A percentile compares a stretch with the other conserved stretches of the same genome.
Evolutionary conservation across 2,888 invertebrate species (phyloP).

Genomic region (Sympetrum striolatum): DNA sequence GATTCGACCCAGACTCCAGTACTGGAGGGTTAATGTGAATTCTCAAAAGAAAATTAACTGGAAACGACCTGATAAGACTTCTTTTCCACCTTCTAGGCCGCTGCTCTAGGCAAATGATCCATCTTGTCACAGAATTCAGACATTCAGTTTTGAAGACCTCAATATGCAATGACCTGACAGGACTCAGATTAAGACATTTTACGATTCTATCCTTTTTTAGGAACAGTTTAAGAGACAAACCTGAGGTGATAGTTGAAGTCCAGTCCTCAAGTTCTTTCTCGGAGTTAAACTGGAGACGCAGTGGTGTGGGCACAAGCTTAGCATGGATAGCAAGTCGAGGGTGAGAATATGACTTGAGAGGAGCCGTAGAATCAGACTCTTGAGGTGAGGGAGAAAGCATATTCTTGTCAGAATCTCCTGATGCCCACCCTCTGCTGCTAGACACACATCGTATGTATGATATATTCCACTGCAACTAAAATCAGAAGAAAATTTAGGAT

Average conservation of each 20-base stretch:
- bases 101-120: too few relatives aligned
- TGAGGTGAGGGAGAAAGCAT: not conserved
- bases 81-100: too few relatives aligned
- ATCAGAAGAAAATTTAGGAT: constrained; percentile 45
- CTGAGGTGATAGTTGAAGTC: constrained; percentile 79
- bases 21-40: too few relatives aligned
- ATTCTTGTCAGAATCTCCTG: not conserved
- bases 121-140: too few relatives aligned
- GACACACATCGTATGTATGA: constrained; percentile 66
- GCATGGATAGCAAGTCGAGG: constrained; percentile 79
- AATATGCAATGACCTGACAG: too few relatives aligned
- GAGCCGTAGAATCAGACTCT: not conserved
- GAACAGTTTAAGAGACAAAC: constrained; percentile 53
- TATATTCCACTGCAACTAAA: constrained; percentile 72
- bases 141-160: too few relatives aligned
- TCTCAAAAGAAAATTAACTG: too few relatives aligned
- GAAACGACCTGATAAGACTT: too few relatives aligned
- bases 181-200: too few relatives aligned
- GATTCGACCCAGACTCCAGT: too few relatives aligned
- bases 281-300: constrained; percentile 79
- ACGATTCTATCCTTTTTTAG: too few relatives aligned
- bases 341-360: constrained; percentile 54
- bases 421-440: not conserved
- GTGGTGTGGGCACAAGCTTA: constrained; percentile 59
- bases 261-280: constrained; percentile 90